phyloP scores from a whole-genome alignment of 2,797 vertebrate genomes.

The Microtus obscurus region DNA sequence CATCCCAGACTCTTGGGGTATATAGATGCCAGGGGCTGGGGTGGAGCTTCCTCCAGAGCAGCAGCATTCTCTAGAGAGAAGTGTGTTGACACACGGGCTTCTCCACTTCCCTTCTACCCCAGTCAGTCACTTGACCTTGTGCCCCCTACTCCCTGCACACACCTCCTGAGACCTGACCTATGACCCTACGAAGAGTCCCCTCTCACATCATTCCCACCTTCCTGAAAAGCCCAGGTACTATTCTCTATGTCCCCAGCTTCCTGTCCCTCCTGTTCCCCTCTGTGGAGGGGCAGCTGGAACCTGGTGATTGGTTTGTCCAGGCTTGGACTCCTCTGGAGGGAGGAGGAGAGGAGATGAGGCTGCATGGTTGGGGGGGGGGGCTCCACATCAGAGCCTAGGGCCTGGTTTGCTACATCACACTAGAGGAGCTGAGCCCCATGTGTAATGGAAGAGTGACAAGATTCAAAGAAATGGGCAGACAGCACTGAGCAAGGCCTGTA shows the following conservation, averaged over 20 bases:
- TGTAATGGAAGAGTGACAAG: background rate
- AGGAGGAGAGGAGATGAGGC: background rate
- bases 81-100: too few species aligned
- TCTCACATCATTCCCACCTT: background rate
- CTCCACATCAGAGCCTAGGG: background rate
- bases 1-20: too few species aligned
- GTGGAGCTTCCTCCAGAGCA: too few species aligned
- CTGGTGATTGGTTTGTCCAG: background rate
- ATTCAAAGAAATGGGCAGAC: rapidly evolving
- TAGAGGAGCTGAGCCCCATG: background rate
- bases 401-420: background rate
- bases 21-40: too few species aligned
- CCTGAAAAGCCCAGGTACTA: background rate
- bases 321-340: background rate
- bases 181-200: rapidly evolving
- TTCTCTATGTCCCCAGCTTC: background rate
- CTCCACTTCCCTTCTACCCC: background rate
- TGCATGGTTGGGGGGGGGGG: background rate
- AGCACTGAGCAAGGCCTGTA: rapidly evolving
- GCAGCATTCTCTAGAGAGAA: background rate
- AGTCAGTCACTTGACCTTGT: too few species aligned
- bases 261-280: background rate
- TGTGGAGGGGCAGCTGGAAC: background rate
- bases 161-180: background rate
- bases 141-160: background rate